Evolutionary conservation across 2,888 invertebrate species (phyloP), one percentile per base, ranked within the genome.

Genomic region (Linnaemya tessellans): DNA sequence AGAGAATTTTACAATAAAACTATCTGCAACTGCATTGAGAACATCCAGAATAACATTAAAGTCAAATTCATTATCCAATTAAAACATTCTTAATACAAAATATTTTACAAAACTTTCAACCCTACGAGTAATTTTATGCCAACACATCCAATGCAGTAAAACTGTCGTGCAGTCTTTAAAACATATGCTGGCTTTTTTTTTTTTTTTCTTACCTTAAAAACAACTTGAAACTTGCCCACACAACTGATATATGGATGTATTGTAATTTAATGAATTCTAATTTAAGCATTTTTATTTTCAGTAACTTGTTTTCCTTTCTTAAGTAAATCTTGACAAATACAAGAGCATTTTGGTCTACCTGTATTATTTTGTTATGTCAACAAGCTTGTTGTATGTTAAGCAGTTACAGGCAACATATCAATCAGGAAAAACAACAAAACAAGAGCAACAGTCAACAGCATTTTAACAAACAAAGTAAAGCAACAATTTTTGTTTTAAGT

Each of bases 311-410:
- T 56, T 73, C 3, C 30, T 51, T 30, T 13, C 35, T 80, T 56
- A 56, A 49, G 46, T 56, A 71, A 80, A 71, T 65, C 71, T 73
- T 80, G 56, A 80, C 64, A 80, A 71, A 43, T 64, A 35, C 64
- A 71, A 71, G 46, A 71, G 65, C 54, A 35, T 64, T 80, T 35
- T 25, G 65, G 56, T 74, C 35, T 71, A 38, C 38, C 22, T 78
- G 38, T 13, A 58, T 18, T 49, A 49, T 41, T 43, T 64, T 41
- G 41, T 54, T 68, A 75, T 10, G 60, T 70, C 68, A 81, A 81
- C 67, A 70, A 81, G 70, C 68, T 49, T 70, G 70, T 81, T 81
- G 74, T 81, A 62, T 75, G 54, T 68, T 75, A 75, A 81, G 68
- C 62, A 75, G 68, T 81, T 68, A 18, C 68, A 64, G 54, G 51